Base-by-base conservation (phyloP, 2,113 vertebrate species). In the Nothobranchius furzeri region DNA sequence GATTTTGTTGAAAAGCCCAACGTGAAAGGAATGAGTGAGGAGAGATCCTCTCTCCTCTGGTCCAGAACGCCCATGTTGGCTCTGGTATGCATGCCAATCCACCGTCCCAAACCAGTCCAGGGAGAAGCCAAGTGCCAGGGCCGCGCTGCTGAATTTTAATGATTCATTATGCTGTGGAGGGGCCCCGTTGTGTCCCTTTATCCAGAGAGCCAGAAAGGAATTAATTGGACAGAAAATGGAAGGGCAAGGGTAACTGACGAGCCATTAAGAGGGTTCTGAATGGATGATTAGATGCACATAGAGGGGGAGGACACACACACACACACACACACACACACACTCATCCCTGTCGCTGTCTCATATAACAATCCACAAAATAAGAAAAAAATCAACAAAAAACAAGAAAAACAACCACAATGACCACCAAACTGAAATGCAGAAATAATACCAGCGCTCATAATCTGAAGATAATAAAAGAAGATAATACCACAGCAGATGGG, bases 221-320 rank as follows among this genome's bases (percentile, higher is more conserved):
- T 98, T 97, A 98, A 98, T 98, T 97, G 96, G 95, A 97, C 95
- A 97, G 96, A 98, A 97, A 98, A 96, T 96, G 94, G 95, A 95
- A 95, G 95, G 94, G 93, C 93, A 94, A 92, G 92, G 93, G 93
- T 93, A 94, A 95, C 94, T 95, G 95, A 96, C 95, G 94, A 94
- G 93, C 95, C 96, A 96, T 96, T 96, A 96, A 93, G 84, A 92
- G 92, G 88, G 84, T 91, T 89, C 93, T 95, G 95, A 95, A 95
- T 94, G 92, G 92, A 90, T 90, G 86, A 93, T 94, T 94, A 94
- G 93, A 93, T 91, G 93, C 93, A 93, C 91, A 88, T 84, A 91
- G 92, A 90, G 93, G 92, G 88, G 89, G 92, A 89, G 67, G 20
- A 14, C 30, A 30, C 49, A 20, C 52, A 13, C 45, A 48, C 46